phyloP scores from a whole-genome alignment of 2,888 invertebrate species.

The Phorcus lineatus region DNA sequence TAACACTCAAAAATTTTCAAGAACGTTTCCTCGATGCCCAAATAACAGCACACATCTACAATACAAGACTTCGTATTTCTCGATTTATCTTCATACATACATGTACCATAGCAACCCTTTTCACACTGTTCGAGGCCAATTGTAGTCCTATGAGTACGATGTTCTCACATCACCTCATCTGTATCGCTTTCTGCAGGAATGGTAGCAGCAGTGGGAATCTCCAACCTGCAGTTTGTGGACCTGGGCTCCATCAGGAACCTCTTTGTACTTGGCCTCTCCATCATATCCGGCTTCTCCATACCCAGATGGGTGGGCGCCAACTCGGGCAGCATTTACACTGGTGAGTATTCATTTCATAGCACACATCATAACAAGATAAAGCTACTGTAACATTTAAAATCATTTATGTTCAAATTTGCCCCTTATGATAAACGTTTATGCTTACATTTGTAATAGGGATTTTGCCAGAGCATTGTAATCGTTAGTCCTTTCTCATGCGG shows the following conservation, averaged over 20 bases:
- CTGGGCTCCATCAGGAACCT: constrained; percentile 90
- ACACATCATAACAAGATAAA: no score
- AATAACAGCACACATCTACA: no score
- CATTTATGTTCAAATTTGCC: no score
- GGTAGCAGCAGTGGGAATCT: constrained; percentile 71
- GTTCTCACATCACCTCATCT: not conserved
- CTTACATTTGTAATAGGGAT: no score
- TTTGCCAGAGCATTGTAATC: no score
- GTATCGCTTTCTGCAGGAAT: constrained; percentile 59
- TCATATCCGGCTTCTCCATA: constrained; percentile 86
- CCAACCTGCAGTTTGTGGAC: constrained; percentile 79
- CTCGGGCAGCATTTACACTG: constrained; percentile 53
- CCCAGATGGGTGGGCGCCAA: constrained; percentile 63
- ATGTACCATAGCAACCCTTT: not conserved
- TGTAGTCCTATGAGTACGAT: not conserved
- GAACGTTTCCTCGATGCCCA: no score
- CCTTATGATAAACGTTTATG: no score
- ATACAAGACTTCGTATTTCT: no score
- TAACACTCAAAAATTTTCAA: no score
- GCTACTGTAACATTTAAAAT: no score
- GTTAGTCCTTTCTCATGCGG: no score
- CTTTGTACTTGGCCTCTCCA: constrained; percentile 90
- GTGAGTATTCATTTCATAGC: constrained; percentile 36
- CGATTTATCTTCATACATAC: not conserved
- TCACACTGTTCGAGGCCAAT: not conserved